Base-by-base conservation (phyloP, 2,888 invertebrate species). In the Erynnis tages region DNA sequence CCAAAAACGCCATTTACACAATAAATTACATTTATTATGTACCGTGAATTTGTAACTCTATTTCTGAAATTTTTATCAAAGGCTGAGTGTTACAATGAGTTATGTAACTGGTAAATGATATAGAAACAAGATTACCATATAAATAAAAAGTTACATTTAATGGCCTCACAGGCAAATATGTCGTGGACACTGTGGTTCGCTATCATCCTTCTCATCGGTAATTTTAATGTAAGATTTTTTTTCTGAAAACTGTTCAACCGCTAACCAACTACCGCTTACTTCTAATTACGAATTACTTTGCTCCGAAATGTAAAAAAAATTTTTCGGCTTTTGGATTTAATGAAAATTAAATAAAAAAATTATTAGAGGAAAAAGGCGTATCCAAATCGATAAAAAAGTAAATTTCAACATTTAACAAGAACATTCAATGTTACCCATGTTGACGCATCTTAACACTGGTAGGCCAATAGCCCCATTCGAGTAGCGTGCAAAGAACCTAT, bases 121-220 rank as follows among this genome's bases (percentile, higher is more conserved):
- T 34, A 10, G 11, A 4, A 14, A 57, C 57, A 53, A 62, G 53
- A 58, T 50, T 46, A 54, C 11, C 38, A 46, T 58, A 63, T 56
- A 61, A 53, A 56, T 50, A 32, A 37, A 21, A 52, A 54, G 34
- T 37, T 38, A 48, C 34, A 50, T 17, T 41, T 43, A 45, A 16
- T 40, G 30, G 50, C 53, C 50, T 38, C 57, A 59, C 45, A 30
- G 32, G 29, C 27, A 53, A 57, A 55, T 54, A 81, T 81, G 80
- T 67, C 73, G 54, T 62, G 69, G 46, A 60, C 66, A 25, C 64
- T 67, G 65, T 79, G 73, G 74, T 52, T 72, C 23, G 59, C 64
- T 54, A 65, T 61, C 32, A 50, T 76, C 2, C 54, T 77, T 29
- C 55, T 80, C 8, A 58, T 77, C 41, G 59, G 68, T 41, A 68